Base-by-base conservation (phyloP, 2,888 invertebrate genomes). In the Minunthozetes semirufus region DNA sequence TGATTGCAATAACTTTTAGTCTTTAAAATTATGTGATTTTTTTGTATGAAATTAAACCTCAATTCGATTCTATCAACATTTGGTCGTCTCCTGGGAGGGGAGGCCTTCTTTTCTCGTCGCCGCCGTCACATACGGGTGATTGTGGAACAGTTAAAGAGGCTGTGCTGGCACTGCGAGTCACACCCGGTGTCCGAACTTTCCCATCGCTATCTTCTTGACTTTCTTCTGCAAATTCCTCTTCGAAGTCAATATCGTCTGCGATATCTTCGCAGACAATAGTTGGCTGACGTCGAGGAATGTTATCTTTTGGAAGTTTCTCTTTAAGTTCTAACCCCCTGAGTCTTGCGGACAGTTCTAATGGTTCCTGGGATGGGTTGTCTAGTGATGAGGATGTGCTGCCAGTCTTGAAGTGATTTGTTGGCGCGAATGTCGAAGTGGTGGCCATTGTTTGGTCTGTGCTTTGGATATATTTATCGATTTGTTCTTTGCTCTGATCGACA, bases 231-330 rank as follows among this genome's bases (percentile, higher is more conserved):
- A 17, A 15, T 6, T 66, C 66, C 8, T 66, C 29, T n/a, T 66
- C 66, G 27, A 38, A n/a, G 42, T 66, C 42, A 5, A 66, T 42
- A 68, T 72, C 73, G 17, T 72, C 73, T 27, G 73, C 73, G 17
- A 72, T 72, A 22, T 72, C 73, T 38, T 72, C 73, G 27, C 73
- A 72, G 3, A 72, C 73, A 42, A 72, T 72, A 15, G 73, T 72
- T 33, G 73, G 73, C 25, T 72, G 73, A 27, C 73, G 63, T 71
- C 56, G 50, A 53, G 66, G 73, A 17, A 48, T 71, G 13, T 27
- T 46, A 46, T 11, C 53, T 53, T 3, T 33, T 33, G 4, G 3
- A 8, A 11, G 17, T 17, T 19, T 22, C 5, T 59, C 59, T 19
- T 25, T 59, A 5, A 59, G 11, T 3, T 59, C 19, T 11, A 59